These are phyloP conservation scores for Laticauda laticaudata DNA, from an alignment of 2,113 vertebrate species.

Conservation along the genomic window DNA sequence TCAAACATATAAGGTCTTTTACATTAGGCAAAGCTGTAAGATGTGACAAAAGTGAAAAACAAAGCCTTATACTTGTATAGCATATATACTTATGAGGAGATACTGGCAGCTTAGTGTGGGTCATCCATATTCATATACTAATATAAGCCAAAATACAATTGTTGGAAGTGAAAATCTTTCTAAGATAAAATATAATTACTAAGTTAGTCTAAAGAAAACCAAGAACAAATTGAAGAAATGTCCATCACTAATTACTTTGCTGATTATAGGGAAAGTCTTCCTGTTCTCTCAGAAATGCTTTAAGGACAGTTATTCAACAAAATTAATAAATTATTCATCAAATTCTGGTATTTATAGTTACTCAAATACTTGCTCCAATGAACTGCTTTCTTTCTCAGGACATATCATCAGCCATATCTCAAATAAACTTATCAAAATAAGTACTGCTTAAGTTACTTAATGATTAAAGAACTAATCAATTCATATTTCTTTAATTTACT, in stretches of 20 bases:
- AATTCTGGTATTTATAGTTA: background rate
- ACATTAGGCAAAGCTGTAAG: background rate
- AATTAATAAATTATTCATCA: background rate
- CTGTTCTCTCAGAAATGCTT: background rate
- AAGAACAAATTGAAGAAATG: background rate
- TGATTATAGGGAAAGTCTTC: background rate
- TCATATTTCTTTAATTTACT: background rate
- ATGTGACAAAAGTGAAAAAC: background rate
- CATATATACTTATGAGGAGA: background rate
- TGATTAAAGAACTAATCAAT: background rate
- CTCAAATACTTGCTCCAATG: background rate
- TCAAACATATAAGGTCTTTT: background rate
- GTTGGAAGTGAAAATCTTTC: background rate
- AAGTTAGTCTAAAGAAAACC: background rate
- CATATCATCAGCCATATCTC: background rate
- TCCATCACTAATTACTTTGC: background rate
- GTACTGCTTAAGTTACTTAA: background rate
- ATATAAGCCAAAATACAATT: background rate
- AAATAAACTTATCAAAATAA: background rate
- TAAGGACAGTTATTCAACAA: background rate
- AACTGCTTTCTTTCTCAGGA: background rate
- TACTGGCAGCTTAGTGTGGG: background rate
- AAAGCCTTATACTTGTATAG: background rate
- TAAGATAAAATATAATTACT: background rate
- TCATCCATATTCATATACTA: background rate